phyloP scores from a whole-genome alignment of 2,888 invertebrate genomes.

The Cantharis rufa region DNA sequence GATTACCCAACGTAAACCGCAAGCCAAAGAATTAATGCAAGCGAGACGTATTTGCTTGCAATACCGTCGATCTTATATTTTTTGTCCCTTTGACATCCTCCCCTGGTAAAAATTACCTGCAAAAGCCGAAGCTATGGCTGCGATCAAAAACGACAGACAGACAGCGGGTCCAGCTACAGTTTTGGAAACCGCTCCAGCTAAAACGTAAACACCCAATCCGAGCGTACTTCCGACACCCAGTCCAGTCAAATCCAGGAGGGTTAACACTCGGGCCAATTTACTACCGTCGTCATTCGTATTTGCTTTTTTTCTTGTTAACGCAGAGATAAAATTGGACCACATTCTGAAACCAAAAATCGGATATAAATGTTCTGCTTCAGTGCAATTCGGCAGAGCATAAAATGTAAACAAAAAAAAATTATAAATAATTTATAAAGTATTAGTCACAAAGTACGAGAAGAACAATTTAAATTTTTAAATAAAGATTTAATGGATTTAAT shows the following conservation, averaged over 20 bases:
- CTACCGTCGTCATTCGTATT: conserved; percentile 49
- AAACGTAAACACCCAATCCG: conserved; percentile 92
- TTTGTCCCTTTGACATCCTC: too few species aligned
- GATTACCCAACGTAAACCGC: neutral
- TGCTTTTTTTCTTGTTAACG: conserved; percentile 56
- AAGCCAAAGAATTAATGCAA: neutral
- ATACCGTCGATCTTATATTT: too few species aligned
- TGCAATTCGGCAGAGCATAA: neutral
- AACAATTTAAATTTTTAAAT: neutral
- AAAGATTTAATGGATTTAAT: neutral
- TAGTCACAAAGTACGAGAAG: neutral
- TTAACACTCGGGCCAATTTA: conserved; percentile 70
- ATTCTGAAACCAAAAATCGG: conserved; percentile 24
- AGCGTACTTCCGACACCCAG: conserved; percentile 87
- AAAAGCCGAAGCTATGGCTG: conserved; percentile 89
- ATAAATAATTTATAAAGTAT: neutral
- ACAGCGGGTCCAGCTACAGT: conserved; percentile 90
- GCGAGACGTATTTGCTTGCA: neutral
- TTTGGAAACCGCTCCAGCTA: conserved; percentile 88
- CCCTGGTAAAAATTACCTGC: conserved; percentile 64
- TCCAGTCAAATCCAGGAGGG: conserved; percentile 82
- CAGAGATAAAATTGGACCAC: conserved; percentile 25
- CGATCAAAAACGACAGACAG: conserved; percentile 86
- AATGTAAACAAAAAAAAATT: neutral
- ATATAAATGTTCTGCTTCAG: neutral